phyloP scores from a whole-genome alignment of 2,113 vertebrate genomes.

The Sinocyclocheilus rhinocerous region DNA sequence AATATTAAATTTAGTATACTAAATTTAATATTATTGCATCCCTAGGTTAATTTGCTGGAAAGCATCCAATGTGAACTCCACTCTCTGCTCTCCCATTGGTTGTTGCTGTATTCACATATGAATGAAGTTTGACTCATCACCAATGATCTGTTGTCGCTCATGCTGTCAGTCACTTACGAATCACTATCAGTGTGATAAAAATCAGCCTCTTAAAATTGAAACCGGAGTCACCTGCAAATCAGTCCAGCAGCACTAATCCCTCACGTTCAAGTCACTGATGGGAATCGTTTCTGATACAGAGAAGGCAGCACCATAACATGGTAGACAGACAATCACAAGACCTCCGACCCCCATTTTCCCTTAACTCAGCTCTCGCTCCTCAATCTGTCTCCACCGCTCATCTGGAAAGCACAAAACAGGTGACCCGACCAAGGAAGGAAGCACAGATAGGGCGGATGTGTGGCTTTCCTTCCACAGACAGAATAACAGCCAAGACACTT shows the following conservation, averaged over 20 bases:
- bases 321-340: not conserved
- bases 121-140: not conserved
- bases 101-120: not conserved
- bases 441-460: constrained; percentile 58
- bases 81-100: not conserved
- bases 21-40: no score
- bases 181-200: not conserved
- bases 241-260: not conserved
- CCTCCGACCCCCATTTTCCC: constrained; percentile 1
- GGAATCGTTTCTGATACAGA: not conserved
- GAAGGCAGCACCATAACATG: not conserved
- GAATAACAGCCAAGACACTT: constrained; percentile 51
- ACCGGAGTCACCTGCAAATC: not conserved
- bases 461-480: constrained; percentile 53
- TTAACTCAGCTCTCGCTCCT: constrained; percentile 30
- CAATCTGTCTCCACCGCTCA: constrained; percentile 39
- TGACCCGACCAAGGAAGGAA: constrained; percentile 57
- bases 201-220: not conserved
- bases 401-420: constrained; percentile 56
- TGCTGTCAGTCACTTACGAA: not conserved
- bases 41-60: no score
- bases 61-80: not conserved
- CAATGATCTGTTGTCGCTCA: not conserved
- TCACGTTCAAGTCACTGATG: not conserved
- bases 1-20: no score